Evolutionary conservation across 2,113 vertebrate genomes (phyloP).

Genomic region (Baryphthengus martii): DNA sequence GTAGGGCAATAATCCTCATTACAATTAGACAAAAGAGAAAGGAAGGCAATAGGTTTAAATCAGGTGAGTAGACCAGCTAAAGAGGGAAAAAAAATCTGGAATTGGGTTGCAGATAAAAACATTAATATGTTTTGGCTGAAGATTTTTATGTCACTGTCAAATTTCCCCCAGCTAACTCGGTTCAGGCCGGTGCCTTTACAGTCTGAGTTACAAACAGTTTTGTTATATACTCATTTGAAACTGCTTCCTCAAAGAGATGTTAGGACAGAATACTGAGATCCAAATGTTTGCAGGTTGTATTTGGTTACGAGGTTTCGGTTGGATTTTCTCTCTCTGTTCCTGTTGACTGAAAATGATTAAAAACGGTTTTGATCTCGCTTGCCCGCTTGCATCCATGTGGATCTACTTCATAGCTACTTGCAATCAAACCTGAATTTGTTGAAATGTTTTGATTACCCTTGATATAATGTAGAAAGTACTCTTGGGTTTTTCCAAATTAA

Average conservation of each 20-base stretch:
- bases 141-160: background rate
- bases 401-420: background rate
- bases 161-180: background rate
- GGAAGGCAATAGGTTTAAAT: background rate
- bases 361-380: background rate
- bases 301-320: background rate
- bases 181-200: background rate
- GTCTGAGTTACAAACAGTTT: background rate
- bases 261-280: background rate
- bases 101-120: background rate
- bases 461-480: background rate
- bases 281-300: background rate
- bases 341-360: background rate
- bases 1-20: background rate
- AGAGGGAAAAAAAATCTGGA: background rate
- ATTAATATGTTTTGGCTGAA: background rate
- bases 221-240: background rate
- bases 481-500: background rate
- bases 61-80: background rate
- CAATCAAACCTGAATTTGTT: background rate
- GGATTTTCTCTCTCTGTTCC: background rate
- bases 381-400: background rate
- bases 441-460: background rate
- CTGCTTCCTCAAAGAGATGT: background rate
- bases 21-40: background rate